Evolutionary conservation across 1,140 invertebrate species (phyloP), one percentile per base, ranked within the genome.

Genomic region (Hycleus cichorii): DNA sequence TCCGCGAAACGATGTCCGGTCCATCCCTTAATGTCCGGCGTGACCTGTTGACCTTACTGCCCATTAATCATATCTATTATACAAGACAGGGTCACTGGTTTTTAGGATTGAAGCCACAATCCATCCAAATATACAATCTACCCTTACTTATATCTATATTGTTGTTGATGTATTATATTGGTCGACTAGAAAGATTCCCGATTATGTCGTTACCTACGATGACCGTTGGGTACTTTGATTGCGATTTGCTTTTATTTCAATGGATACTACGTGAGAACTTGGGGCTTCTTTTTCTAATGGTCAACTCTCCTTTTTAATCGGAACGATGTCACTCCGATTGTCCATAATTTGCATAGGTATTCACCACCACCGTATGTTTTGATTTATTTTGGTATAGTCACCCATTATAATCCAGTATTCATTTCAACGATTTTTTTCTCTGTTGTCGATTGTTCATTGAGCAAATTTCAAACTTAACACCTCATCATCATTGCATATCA

Each of bases 41-140:
- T 67, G 67, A 67, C 65, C 67, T 62, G 55, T 27, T 58, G 67
- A 65, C 67, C 67, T 63, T 56, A 38, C 51, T 62, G 60, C 60
- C 68, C 68, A 69, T 69, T 69, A 69, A 69, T 69, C 68, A 69
- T 66, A 66, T 68, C 68, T 66, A 69, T 69, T 69, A 69, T 69
- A 68, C 64, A 53, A 49, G 57, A 58, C 52, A 57, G 61, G 66
- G 65, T 64, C 63, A 65, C 46, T 47, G 49, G 18, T 26, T 51
- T 49, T 44, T 54, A 51, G 47, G 40, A 26, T 53, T 55, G 56
- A 61, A 49, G 27, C 45, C 54, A 43, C 47, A 26, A 57, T 3
- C 40, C 57, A 40, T 47, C 43, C 39, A 40, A 32, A 32, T 32
- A 32, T 32, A 32, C 27, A 48, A 32, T 7, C 18, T 51, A 40